These are phyloP conservation scores for Tenthredo distinguenda DNA, from an alignment of 2,888 invertebrate genomes.

Conservation along the genomic window DNA sequence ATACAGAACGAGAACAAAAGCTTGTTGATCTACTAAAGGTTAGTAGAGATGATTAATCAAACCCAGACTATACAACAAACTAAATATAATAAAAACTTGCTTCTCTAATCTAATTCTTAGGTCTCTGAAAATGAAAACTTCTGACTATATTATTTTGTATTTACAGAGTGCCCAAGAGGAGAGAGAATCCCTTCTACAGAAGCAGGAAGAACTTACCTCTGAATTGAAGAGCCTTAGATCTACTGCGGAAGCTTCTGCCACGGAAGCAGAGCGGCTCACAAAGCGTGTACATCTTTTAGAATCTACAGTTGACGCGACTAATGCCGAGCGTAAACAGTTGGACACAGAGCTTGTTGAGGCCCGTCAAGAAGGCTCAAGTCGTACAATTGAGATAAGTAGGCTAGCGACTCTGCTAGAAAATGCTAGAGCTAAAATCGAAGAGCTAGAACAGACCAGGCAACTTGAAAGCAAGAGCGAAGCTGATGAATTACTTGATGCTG, in stretches of 20 bases:
- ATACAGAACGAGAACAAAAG: constrained; percentile 89
- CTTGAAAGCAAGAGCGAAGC: constrained; percentile 86
- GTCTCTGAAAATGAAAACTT: neutral
- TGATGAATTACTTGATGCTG: constrained; percentile 85
- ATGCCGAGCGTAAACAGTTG: constrained; percentile 86
- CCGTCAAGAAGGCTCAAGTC: constrained; percentile 87
- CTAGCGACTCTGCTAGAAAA: constrained; percentile 89
- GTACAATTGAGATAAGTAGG: constrained; percentile 89
- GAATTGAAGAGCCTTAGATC: constrained; percentile 85
- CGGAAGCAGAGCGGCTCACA: constrained; percentile 84
- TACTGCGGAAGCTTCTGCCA: constrained; percentile 81
- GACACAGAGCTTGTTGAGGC: constrained; percentile 87
- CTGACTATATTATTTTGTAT: constrained; percentile 23
- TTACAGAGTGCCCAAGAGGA: constrained; percentile 88
- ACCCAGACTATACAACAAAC: neutral
- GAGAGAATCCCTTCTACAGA: constrained; percentile 85
- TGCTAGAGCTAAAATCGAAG: constrained; percentile 90
- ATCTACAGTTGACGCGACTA: constrained; percentile 86
- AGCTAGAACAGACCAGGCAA: constrained; percentile 85
- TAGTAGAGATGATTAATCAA: constrained; percentile 52
- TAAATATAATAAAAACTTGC: neutral
- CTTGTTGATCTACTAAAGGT: constrained; percentile 91
- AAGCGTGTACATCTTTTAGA: constrained; percentile 88
- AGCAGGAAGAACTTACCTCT: constrained; percentile 88
- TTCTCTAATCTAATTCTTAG: neutral